These are phyloP conservation scores for Zoanthus gigantus DNA, from an alignment of 92 coral and sea anemone genomes.

Conservation along the genomic window DNA sequence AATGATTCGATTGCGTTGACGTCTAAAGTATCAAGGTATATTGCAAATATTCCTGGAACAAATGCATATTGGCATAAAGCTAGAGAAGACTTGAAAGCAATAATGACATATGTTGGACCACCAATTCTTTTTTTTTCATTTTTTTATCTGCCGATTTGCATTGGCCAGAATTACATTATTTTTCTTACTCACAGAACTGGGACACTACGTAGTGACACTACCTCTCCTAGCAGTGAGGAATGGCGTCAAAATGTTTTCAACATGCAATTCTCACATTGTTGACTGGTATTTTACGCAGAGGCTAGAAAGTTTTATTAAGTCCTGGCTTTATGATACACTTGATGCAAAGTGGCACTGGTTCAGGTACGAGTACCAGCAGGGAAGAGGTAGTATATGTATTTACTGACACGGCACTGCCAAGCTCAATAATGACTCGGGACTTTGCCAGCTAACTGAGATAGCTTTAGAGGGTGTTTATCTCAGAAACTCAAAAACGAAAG, in stretches of 20 bases:
- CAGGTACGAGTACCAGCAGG: conserved; percentile 57
- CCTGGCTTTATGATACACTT: conserved; percentile 66
- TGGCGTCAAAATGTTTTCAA: conserved; percentile 61
- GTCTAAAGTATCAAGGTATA: conserved; percentile 56
- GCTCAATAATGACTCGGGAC: conserved; percentile 47
- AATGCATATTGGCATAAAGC: conserved; percentile 40
- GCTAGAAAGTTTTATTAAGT: conserved; percentile 61
- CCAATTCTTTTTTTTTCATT: conserved; percentile 62
- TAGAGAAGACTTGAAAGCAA: conserved; percentile 33
- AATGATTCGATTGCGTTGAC: conserved; percentile 43
- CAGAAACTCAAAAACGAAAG: conserved; percentile 55
- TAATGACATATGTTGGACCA: conserved; percentile 29
- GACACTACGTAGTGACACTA: not conserved
- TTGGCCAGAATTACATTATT: conserved; percentile 24
- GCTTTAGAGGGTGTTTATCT: conserved; percentile 66
- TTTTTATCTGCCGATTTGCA: conserved; percentile 32
- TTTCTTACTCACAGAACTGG: no score
- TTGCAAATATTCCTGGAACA: conserved; percentile 57
- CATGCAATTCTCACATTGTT: conserved; percentile 66
- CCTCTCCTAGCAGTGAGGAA: not conserved
- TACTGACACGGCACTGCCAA: conserved; percentile 64
- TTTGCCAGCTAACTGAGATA: conserved; percentile 34
- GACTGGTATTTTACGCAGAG: conserved; percentile 70
- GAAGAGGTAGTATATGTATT: conserved; percentile 53
- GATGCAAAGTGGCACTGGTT: conserved; percentile 60